These are phyloP conservation scores for Branchipolynoe longqiensis DNA, from an alignment of 2,888 invertebrate species.

Conservation along the genomic window DNA sequence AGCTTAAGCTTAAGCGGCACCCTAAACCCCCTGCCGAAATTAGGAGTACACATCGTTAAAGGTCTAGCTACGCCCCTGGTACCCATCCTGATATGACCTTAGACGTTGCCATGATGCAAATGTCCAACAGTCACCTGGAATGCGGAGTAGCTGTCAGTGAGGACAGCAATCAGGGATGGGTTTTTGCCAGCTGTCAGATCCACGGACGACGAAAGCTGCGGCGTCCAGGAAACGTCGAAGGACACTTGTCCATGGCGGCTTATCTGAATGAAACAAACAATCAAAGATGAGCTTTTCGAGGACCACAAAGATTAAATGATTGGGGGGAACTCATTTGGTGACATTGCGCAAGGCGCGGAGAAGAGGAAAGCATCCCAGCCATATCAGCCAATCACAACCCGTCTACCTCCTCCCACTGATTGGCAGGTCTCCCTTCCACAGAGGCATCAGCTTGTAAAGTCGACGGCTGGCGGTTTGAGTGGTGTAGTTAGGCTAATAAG, in stretches of 20 bases:
- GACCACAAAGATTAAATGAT: background rate
- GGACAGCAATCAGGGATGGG: background rate
- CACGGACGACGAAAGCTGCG: background rate
- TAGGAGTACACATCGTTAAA: too few species aligned
- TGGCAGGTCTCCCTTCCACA: background rate
- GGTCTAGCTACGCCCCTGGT: too few species aligned
- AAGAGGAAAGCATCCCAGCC: background rate
- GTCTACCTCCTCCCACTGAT: too few species aligned
- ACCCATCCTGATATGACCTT: too few species aligned
- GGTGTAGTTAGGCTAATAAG: too few species aligned
- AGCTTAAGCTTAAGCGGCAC: too few species aligned
- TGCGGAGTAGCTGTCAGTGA: slow-evolving; percentile 2
- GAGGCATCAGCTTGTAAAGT: background rate
- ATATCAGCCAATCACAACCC: background rate
- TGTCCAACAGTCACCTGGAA: too few species aligned
- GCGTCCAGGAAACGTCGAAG: background rate
- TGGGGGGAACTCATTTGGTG: background rate
- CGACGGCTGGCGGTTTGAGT: too few species aligned
- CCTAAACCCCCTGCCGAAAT: too few species aligned
- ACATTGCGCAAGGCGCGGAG: background rate
- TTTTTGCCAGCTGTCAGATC: background rate
- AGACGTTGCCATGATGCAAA: too few species aligned
- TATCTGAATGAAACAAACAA: background rate
- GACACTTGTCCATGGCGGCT: slow-evolving; percentile 23
- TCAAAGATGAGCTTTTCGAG: background rate